Conservation (phyloP, 2,888 invertebrate genomes). For the Dilophus febrilis region DNA sequence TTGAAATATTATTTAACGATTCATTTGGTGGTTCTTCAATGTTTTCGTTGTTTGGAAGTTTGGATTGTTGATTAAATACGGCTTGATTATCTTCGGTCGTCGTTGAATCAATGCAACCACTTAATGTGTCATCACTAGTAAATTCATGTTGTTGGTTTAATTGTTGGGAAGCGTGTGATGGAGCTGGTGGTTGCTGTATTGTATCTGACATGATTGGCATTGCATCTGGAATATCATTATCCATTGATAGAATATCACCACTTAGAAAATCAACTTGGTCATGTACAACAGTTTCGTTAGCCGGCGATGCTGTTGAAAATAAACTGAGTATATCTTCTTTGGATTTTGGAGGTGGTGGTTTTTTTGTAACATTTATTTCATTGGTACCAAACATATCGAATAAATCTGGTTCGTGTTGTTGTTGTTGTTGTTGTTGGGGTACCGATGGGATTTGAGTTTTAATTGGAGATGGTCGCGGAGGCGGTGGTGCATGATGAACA, state of each 20-base stretch:
- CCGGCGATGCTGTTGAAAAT: conserved; percentile 34
- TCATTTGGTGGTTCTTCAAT: neutral
- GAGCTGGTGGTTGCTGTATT: too few species aligned
- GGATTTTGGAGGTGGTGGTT: conserved; percentile 34
- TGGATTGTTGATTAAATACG: too few species aligned
- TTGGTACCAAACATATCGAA: conserved; percentile 34
- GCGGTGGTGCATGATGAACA: conserved; percentile 15
- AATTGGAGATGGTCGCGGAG: conserved; percentile 13
- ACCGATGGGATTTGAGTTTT: conserved; percentile 14
- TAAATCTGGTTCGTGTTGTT: conserved; percentile 32
- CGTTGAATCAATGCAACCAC: too few species aligned
- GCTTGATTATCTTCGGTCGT: too few species aligned
- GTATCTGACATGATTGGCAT: neutral
- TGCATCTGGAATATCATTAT: neutral
- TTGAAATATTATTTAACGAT: too few species aligned
- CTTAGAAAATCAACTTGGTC: conserved; percentile 38
- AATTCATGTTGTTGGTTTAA: too few species aligned
- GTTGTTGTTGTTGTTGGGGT: conserved; percentile 16
- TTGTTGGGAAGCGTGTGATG: too few species aligned
- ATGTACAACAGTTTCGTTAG: too few species aligned
- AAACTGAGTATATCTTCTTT: conserved; percentile 43
- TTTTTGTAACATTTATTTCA: conserved; percentile 33
- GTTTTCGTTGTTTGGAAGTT: neutral
- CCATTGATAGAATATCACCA: conserved; percentile 31
- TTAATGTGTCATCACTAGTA: too few species aligned